phyloP scores from a whole-genome alignment of 2,113 vertebrate genomes.

The Hydropotes inermis region DNA sequence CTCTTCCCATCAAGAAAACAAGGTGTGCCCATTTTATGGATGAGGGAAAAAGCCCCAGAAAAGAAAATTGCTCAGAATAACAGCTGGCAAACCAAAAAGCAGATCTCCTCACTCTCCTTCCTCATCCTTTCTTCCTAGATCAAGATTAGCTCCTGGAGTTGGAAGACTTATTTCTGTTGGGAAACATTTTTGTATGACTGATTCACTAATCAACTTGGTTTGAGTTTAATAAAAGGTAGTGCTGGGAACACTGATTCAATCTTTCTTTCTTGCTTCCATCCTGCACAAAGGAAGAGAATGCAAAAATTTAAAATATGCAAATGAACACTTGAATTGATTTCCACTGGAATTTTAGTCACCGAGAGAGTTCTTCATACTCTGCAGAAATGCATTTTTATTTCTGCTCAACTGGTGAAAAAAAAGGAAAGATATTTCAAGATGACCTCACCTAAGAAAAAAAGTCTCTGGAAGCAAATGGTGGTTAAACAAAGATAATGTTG shows the following conservation, averaged over 20 bases:
- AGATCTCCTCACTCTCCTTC: not conserved
- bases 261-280: not conserved
- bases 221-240: not conserved
- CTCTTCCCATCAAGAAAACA: not conserved
- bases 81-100: not conserved
- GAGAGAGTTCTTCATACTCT: not conserved
- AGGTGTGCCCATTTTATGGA: not conserved
- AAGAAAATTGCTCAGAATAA: not conserved
- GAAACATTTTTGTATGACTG: not conserved
- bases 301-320: slow-evolving; percentile 11
- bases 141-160: not conserved
- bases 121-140: not conserved
- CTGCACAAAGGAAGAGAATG: not conserved
- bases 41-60: not conserved
- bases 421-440: not conserved
- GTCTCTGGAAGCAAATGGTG: slow-evolving; percentile 7
- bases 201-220: not conserved
- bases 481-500: not conserved
- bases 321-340: not conserved
- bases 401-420: slow-evolving; percentile 28
- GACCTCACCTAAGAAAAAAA: not conserved
- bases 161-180: not conserved
- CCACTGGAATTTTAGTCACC: not conserved
- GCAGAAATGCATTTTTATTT: slow-evolving; percentile 4
- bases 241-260: not conserved